Conservation (phyloP, 1,140 invertebrate genomes). For the Euglossa dilemma region DNA sequence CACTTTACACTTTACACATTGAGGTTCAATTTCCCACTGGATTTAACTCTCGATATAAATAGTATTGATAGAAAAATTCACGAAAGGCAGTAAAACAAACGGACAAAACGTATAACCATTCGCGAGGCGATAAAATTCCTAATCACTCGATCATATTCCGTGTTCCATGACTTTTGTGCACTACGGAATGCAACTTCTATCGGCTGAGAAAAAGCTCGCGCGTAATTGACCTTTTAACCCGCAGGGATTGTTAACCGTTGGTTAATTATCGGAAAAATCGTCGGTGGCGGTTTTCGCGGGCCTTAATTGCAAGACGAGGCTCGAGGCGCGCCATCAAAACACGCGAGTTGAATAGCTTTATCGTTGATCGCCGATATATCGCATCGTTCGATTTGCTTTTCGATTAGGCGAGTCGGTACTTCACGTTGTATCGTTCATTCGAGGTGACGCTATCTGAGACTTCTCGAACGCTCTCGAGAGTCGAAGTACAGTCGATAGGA, state of each 20-base stretch:
- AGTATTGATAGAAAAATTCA: no score
- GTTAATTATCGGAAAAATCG: conserved; percentile 3
- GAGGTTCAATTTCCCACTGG: no score
- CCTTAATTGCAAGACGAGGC: neutral
- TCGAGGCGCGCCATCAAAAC: neutral
- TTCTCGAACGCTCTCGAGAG: neutral
- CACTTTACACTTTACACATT: no score
- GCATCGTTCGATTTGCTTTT: neutral
- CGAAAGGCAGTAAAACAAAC: no score
- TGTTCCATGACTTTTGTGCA: neutral
- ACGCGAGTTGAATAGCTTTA: neutral
- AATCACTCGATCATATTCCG: neutral
- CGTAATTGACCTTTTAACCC: neutral
- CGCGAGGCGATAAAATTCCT: no score
- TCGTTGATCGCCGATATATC: neutral
- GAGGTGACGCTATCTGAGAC: neutral
- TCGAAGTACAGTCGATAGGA: neutral
- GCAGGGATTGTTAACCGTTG: neutral
- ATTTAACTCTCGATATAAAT: no score
- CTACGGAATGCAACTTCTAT: neutral
- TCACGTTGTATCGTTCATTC: neutral
- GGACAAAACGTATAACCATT: no score
- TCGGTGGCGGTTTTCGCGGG: neutral
- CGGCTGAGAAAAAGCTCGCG: neutral
- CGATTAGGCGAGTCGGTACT: neutral